phyloP scores from a whole-genome alignment of 2,797 vertebrate species.

The Micrastur ruficollis region DNA sequence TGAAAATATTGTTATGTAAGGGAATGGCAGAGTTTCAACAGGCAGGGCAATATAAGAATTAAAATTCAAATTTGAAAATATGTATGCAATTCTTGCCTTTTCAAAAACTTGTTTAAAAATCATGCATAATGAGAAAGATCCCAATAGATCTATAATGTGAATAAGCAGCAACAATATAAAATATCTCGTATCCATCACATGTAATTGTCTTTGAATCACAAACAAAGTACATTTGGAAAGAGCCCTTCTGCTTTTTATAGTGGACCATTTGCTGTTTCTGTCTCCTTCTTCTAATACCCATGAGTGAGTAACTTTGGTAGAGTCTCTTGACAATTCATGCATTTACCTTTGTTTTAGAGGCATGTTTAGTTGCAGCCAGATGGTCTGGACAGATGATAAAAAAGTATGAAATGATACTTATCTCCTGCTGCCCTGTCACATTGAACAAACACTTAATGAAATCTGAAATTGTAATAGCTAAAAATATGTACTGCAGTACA shows the following conservation, averaged over 20 bases:
- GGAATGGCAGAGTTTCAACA: not conserved
- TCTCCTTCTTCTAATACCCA: not conserved
- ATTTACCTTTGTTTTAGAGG: not conserved
- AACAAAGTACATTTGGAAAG: not conserved
- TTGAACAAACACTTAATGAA: conserved; percentile 9
- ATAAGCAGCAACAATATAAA: not conserved
- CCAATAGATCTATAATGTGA: not conserved
- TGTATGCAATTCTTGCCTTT: not conserved
- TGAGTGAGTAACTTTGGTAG: not conserved
- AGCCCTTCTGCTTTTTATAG: not conserved
- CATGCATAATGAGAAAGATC: not conserved
- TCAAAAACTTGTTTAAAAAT: not conserved
- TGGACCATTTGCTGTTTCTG: not conserved
- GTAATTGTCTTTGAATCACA: not conserved
- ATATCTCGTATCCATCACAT: not conserved
- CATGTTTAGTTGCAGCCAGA: conserved; percentile 31
- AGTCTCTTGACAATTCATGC: not conserved
- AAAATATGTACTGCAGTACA: not conserved
- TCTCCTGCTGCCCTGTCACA: conserved; percentile 25
- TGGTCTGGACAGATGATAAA: conserved; percentile 43
- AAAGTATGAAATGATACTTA: not conserved
- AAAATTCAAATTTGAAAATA: not conserved
- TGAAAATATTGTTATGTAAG: not conserved
- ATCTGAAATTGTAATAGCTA: conserved; percentile 27
- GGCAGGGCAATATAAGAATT: not conserved